phyloP scores from a whole-genome alignment of 2,797 vertebrate species.

The Arrhamphus sclerolepis region DNA sequence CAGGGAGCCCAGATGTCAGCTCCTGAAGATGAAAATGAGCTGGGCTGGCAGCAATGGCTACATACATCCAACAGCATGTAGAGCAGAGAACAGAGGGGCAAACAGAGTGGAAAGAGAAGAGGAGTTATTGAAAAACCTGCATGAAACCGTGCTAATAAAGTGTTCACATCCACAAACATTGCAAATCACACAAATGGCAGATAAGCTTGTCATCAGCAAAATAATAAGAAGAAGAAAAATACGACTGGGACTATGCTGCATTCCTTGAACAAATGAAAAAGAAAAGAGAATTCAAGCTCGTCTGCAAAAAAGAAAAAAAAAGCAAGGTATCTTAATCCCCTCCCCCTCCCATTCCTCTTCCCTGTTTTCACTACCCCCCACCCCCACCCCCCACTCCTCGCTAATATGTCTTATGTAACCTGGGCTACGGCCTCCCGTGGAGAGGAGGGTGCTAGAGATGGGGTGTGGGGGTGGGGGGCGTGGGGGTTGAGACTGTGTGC shows the following conservation, averaged over 20 bases:
- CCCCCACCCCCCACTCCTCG: conserved; percentile 34
- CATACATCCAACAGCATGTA: conserved; percentile 24
- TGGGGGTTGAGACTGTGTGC: conserved; percentile 29
- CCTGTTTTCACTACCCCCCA: conserved; percentile 26
- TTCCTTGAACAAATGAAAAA: conserved; percentile 38
- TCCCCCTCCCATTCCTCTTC: conserved; percentile 23
- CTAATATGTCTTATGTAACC: conserved; percentile 67
- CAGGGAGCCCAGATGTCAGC: not conserved
- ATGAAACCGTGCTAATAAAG: not conserved
- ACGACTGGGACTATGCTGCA: conserved; percentile 3
- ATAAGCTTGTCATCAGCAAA: conserved; percentile 1
- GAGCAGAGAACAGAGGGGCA: not conserved
- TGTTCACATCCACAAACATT: not conserved
- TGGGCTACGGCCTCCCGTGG: conserved; percentile 40
- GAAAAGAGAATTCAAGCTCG: conserved; percentile 53
- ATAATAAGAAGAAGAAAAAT: conserved; percentile 7
- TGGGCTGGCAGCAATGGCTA: conserved; percentile 20
- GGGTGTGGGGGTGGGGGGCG: conserved; percentile 22
- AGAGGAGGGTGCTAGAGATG: conserved; percentile 24
- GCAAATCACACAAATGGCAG: conserved; percentile 1
- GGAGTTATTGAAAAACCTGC: conserved; percentile 1
- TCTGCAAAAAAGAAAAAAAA: conserved; percentile 12
- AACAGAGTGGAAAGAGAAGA: not conserved
- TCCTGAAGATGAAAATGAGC: conserved; percentile 22
- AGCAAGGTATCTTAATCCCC: conserved; percentile 26